phyloP scores from a whole-genome alignment of 2,888 invertebrate species.

The Tholera decimalis region DNA sequence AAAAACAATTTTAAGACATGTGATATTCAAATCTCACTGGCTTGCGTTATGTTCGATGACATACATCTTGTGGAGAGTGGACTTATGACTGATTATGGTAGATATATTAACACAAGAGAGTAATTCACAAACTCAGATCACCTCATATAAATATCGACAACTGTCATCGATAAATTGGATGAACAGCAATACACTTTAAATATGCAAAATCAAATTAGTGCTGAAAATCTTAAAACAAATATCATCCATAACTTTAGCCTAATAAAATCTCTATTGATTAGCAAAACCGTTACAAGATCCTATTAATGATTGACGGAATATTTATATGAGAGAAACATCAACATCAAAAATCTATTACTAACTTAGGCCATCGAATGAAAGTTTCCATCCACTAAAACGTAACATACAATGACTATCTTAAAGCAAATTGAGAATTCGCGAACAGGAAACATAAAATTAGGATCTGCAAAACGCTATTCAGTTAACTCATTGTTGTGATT shows the following conservation, averaged over 20 bases:
- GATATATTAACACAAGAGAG: no score
- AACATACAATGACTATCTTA: neutral
- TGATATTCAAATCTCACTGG: neutral
- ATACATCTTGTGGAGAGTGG: no score
- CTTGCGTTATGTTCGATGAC: neutral
- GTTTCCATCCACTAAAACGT: conserved; percentile 10
- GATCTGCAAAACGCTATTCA: no score
- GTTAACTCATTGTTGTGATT: no score
- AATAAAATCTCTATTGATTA: conserved; percentile 57
- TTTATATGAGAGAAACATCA: conserved; percentile 52
- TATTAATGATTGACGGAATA: conserved; percentile 38
- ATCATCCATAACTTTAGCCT: conserved; percentile 3
- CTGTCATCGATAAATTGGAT: neutral
- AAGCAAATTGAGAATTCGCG: neutral
- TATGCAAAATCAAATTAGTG: conserved; percentile 7
- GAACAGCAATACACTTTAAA: conserved; percentile 2
- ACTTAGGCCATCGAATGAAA: conserved; percentile 48
- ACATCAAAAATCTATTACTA: conserved; percentile 51
- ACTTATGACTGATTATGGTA: neutral
- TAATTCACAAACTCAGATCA: no score
- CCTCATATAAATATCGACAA: no score
- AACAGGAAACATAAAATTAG: no score
- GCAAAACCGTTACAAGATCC: conserved; percentile 47
- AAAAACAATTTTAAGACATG: neutral
- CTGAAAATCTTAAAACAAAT: conserved; percentile 3